Conservation (phyloP, 2,888 invertebrate species). For the Troides helena region DNA sequence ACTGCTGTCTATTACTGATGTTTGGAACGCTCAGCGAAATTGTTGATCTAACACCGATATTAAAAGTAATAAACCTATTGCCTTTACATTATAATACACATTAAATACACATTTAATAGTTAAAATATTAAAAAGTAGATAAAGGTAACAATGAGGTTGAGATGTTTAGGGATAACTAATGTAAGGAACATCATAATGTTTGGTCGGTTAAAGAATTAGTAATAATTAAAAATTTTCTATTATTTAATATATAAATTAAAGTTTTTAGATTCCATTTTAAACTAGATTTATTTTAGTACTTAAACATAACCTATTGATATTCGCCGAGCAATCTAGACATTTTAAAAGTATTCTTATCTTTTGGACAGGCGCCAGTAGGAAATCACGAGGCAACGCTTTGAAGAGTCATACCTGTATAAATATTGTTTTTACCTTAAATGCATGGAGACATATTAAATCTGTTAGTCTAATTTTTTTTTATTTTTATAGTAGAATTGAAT, state of each 20-base stretch:
- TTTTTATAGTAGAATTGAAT: neutral
- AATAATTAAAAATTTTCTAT: neutral
- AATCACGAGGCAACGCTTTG: constrained; percentile 26
- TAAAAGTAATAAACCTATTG: too few species aligned
- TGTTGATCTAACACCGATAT: neutral
- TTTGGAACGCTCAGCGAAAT: neutral
- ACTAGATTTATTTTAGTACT: neutral
- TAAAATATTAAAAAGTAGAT: too few species aligned
- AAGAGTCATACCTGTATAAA: constrained; percentile 24
- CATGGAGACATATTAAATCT: constrained; percentile 2
- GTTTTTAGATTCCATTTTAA: neutral
- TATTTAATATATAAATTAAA: neutral
- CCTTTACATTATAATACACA: too few species aligned
- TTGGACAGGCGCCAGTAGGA: constrained; percentile 24
- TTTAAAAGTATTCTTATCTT: constrained; percentile 26
- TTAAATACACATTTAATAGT: too few species aligned
- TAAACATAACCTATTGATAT: constrained; percentile 20
- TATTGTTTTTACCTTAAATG: constrained; percentile 17
- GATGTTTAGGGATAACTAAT: neutral
- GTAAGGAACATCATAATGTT: neutral
- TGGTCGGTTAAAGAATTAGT: neutral
- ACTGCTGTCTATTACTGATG: neutral
- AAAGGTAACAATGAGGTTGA: neutral
- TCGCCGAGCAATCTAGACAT: constrained; percentile 21
- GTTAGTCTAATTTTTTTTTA: neutral